Evolutionary conservation across 1,140 invertebrate genomes (phyloP), one percentile per base, ranked within the genome.

Genomic region (Scaptodrosophila lebanonensis): DNA sequence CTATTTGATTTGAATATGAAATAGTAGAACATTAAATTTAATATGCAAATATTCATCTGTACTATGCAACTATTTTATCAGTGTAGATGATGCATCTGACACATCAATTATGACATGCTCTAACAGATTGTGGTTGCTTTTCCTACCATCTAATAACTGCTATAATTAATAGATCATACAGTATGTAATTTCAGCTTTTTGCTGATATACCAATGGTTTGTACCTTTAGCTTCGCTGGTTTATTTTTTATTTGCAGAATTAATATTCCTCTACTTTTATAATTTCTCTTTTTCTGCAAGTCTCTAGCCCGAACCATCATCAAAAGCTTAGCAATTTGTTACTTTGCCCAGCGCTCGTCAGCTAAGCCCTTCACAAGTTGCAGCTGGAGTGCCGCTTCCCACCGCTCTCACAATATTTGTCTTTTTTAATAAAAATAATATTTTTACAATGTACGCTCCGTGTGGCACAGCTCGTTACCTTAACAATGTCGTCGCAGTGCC

Each of bases 131-230:
- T 53, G n/a, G n/a, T n/a, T n/a, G n/a, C n/a, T n/a, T n/a, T n/a
- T n/a, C n/a, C n/a, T n/a, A n/a, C n/a, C n/a, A n/a, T n/a, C n/a
- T n/a, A n/a, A n/a, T n/a, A n/a, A n/a, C n/a, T n/a, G n/a, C 72
- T 58, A 73, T 77, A 77, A 77, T 77, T 77, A 77, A 77, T 73
- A 68, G 73, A 68, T 77, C 72, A 77, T 79, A n/a, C n/a, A n/a
- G n/a, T n/a, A 77, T 77, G 72, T 77, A 77, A 77, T 77, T 77
- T 77, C 73, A 77, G 54, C 64, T 70, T 70, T 76, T 53, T 54
- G 49, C 51, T 40, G 11, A 33, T 16, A 48, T 40, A 9, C 11
- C 50, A 27, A 3, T 59, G 12, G 36, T 4, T 8, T 3, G 33
- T 12, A 27, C 17, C 30, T 13, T 15, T 13, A 22, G 9, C 44